A percentile compares a stretch with the other conserved stretches of the same genome.
Conservation (phyloP, 2,888 invertebrate species). For the Torymus texanus region DNA sequence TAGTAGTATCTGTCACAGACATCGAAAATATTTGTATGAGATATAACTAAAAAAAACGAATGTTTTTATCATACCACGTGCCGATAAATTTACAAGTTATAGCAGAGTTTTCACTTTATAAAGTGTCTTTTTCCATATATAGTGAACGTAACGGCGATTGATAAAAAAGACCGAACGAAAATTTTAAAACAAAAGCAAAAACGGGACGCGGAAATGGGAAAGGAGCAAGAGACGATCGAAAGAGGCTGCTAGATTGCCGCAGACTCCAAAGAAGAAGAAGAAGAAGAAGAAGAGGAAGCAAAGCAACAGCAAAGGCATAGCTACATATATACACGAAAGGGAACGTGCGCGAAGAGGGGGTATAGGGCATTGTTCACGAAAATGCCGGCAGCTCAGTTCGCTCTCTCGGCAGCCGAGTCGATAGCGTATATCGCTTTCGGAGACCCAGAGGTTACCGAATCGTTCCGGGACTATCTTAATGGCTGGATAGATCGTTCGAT, state of each 20-base stretch:
- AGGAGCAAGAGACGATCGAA: slow-evolving; percentile 19
- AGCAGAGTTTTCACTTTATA: too few species aligned
- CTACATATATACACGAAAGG: slow-evolving; percentile 57
- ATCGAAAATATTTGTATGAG: too few species aligned
- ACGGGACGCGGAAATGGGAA: slow-evolving; percentile 40
- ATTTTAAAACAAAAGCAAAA: too few species aligned
- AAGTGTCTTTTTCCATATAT: too few species aligned
- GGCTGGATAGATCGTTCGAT: slow-evolving; percentile 75
- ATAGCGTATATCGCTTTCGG: slow-evolving; percentile 72
- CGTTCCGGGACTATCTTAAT: slow-evolving; percentile 76
- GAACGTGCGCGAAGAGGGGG: slow-evolving; percentile 46
- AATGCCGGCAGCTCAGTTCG: slow-evolving; percentile 61
- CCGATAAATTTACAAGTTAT: too few species aligned
- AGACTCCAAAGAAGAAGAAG: neutral
- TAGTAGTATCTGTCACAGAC: too few species aligned
- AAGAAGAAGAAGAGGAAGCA: slow-evolving; percentile 7
- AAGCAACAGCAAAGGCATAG: slow-evolving; percentile 2
- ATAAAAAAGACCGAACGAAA: too few species aligned
- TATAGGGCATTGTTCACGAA: slow-evolving; percentile 65
- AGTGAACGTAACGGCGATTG: too few species aligned
- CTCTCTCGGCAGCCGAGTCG: slow-evolving; percentile 64
- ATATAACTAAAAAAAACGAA: too few species aligned
- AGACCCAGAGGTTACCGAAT: slow-evolving; percentile 75
- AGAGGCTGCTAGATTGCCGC: slow-evolving; percentile 41
- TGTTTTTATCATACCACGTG: too few species aligned